A percentile compares a stretch with the other conserved stretches of the same genome.
Conservation (phyloP, 2,888 invertebrate genomes). For the Nycteola revayana region DNA sequence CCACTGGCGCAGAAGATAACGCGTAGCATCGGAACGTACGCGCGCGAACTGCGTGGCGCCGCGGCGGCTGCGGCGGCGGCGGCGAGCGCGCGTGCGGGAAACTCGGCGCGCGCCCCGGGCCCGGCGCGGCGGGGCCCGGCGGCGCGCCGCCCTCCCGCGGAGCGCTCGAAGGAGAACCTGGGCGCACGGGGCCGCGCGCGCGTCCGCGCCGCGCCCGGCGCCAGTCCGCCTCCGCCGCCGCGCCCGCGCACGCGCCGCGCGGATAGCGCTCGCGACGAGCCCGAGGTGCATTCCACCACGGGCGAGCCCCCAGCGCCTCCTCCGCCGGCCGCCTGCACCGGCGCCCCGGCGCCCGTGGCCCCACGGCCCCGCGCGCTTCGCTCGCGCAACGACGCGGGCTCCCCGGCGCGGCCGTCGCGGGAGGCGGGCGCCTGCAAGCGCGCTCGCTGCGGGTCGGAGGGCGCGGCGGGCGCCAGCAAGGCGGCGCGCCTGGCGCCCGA, state of each 20-base stretch:
- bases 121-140: constrained; percentile 63
- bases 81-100: constrained; percentile 58
- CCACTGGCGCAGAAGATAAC: constrained; percentile 48
- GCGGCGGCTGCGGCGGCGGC: constrained; percentile 41
- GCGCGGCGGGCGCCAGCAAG: constrained; percentile 30
- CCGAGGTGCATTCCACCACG: constrained; percentile 60
- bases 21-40: constrained; percentile 47
- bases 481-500: constrained; percentile 35
- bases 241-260: constrained; percentile 40
- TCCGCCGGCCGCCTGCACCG: constrained; percentile 19
- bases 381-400: constrained; percentile 34
- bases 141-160: constrained; percentile 55
- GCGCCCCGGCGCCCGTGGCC: constrained; percentile 33
- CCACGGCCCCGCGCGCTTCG: constrained; percentile 24
- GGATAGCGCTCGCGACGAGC: constrained; percentile 36
- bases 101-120: constrained; percentile 68
- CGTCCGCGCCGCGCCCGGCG: constrained; percentile 50
- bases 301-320: constrained; percentile 36
- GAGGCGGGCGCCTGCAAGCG: constrained; percentile 23
- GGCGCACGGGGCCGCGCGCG: constrained; percentile 56
- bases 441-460: constrained; percentile 35
- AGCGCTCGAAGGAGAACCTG: constrained; percentile 74
- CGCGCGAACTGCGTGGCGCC: constrained; percentile 47
- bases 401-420: constrained; percentile 24
- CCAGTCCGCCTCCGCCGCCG: constrained; percentile 29